Percentiles rank a stretch among this genome's conserved stretches.
Conservation (phyloP, 2,113 vertebrate genomes). For the Amazona vittata region DNA sequence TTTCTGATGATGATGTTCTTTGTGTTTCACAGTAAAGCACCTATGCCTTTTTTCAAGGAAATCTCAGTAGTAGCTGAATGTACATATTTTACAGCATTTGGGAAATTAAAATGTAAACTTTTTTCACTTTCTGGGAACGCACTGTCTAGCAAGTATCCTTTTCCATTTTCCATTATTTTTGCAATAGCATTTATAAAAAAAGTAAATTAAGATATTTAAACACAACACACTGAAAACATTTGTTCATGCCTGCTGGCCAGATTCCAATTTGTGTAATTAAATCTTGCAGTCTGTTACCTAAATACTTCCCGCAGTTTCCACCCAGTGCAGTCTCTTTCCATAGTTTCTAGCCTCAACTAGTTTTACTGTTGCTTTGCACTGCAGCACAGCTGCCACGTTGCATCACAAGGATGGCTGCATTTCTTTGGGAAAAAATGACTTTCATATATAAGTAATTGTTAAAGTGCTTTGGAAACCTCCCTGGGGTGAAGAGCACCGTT, state of each 20-base stretch:
- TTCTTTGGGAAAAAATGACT: constrained; percentile 44
- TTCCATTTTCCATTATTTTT: constrained; percentile 54
- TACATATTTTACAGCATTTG: neutral
- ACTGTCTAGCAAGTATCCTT: constrained; percentile 3
- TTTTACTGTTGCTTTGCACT: neutral
- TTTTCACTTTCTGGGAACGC: neutral
- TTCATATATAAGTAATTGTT: constrained; percentile 61
- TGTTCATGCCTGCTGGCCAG: constrained; percentile 46
- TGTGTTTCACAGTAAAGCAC: neutral
- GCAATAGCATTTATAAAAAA: constrained; percentile 19
- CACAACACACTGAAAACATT: constrained; percentile 59
- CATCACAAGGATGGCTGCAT: constrained; percentile 49
- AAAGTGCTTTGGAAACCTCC: constrained; percentile 38
- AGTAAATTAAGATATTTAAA: constrained; percentile 68
- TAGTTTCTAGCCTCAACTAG: neutral
- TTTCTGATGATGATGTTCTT: neutral
- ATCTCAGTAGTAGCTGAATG: neutral
- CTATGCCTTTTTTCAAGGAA: neutral
- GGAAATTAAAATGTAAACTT: neutral
- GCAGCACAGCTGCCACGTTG: constrained; percentile 23
- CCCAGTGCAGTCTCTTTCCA: neutral
- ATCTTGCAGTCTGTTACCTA: constrained; percentile 63
- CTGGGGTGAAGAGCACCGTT: neutral
- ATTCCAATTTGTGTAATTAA: constrained; percentile 57
- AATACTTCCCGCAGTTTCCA: neutral